Percentiles rank a stretch among this genome's conserved stretches.
These are phyloP conservation scores for Megalops cyprinoides DNA, from an alignment of 2,797 vertebrate species.

Conservation along the genomic window DNA sequence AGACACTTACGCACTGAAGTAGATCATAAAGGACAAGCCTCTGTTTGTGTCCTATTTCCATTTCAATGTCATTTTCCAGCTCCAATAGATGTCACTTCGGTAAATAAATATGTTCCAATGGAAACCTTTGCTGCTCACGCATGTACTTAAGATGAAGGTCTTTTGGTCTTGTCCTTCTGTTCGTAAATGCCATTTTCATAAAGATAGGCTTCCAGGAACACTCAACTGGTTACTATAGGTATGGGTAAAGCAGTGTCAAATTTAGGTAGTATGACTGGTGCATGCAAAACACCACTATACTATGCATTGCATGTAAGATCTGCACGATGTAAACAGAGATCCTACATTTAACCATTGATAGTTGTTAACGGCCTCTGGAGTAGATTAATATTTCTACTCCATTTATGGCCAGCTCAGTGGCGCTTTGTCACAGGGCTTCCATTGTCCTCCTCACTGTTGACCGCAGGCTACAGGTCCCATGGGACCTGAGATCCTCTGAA, in stretches of 20 bases:
- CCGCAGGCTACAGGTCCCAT: neutral
- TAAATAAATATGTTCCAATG: neutral
- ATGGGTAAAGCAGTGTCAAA: constrained; percentile 6
- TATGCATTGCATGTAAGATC: neutral
- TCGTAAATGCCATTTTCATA: neutral
- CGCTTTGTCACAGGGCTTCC: neutral
- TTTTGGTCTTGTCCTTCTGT: neutral
- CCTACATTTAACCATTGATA: neutral
- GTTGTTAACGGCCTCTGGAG: neutral
- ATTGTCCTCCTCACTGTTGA: neutral
- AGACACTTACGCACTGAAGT: neutral
- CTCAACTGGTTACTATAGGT: neutral
- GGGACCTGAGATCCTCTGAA: neutral
- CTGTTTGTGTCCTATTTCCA: neutral
- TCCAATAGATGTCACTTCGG: neutral
- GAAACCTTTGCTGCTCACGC: neutral
- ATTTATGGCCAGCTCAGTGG: neutral
- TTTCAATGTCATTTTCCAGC: constrained; percentile 4
- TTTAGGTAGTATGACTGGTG: too few species aligned
- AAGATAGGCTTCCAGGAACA: neutral
- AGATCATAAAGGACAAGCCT: neutral
- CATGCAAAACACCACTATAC: neutral
- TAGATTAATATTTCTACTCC: neutral
- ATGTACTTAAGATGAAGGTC: neutral
- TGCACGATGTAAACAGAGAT: neutral